Base-by-base conservation (phyloP, 2,888 invertebrate species). In the Cantharis nigra region DNA sequence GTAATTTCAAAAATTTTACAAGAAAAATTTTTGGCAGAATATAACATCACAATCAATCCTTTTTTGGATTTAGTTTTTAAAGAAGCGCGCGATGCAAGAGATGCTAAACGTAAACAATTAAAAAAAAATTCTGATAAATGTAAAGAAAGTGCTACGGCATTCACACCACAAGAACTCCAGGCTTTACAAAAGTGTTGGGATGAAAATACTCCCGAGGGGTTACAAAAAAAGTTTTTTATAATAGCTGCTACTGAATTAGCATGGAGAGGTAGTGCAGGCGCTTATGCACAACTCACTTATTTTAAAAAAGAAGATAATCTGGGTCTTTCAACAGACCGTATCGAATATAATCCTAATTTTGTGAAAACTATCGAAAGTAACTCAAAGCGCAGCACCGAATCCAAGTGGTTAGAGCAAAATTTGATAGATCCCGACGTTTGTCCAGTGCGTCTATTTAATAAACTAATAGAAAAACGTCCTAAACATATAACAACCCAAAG, bases 301-400 rank as follows among this genome's bases (percentile, higher is more conserved):
- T 64, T 64, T 64, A 67, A 76, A 18, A 76, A 77, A 69, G 67
- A 23, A 30, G n/a, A 74, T 62, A 76, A 74, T 78, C 63, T 73
- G 33, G 79, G 78, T 13, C 65, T 23, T 14, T 13, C 69, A 10
- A 80, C 77, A 69, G 80, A 71, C 26, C 71, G 75, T 28, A 71
- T 81, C 67, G 81, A 79, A 76, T 81, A 81, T 70, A 81, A 81
- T 72, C 78, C 81, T 10, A 70, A 78, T 64, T 82, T 81, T 75
- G 74, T 75, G 10, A 83, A 82, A 78, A 81, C 78, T 49, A 14
- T 63, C 9, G 78, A 82, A 80, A 79, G 77, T 26, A 79, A 78
- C n/a, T 63, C 63, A 10, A 74, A 76, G 49, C 81, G 75, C 69
- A 71, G 16, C 14, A 13, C 79, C 9, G 74, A 78, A 62, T 80